phyloP scores from a whole-genome alignment of 2,113 vertebrate species.

The Heteronetta atricapilla region DNA sequence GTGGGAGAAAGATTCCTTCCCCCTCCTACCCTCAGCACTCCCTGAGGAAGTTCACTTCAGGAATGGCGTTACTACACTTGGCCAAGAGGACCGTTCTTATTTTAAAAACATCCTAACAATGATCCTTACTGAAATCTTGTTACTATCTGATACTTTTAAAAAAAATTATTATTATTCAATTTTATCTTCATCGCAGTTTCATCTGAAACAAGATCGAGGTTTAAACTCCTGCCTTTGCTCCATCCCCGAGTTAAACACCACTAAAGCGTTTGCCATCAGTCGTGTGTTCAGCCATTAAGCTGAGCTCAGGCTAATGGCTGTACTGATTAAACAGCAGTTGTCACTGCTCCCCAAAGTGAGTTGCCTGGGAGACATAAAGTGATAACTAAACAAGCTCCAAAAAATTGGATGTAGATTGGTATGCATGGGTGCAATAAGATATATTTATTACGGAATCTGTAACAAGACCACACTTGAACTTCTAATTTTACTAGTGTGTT shows the following conservation, averaged over 20 bases:
- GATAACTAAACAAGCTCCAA: background rate
- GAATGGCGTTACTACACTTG: background rate
- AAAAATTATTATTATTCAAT: background rate
- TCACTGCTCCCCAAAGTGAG: background rate
- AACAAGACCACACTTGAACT: slow-evolving; percentile 11
- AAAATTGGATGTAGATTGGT: background rate
- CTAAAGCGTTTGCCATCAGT: background rate
- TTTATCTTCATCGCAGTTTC: background rate
- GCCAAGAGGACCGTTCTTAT: background rate
- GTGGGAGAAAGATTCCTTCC: background rate
- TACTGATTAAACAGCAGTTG: slow-evolving; percentile 4
- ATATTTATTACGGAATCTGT: background rate
- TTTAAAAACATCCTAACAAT: background rate
- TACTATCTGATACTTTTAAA: background rate
- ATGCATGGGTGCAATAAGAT: background rate
- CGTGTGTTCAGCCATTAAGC: background rate
- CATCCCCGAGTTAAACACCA: background rate
- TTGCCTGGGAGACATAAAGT: slow-evolving; percentile 15
- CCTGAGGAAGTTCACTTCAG: background rate
- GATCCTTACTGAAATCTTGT: background rate
- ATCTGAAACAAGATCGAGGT: background rate
- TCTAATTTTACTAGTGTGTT: background rate
- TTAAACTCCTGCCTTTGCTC: background rate
- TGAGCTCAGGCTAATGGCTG: background rate
- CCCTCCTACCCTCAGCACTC: background rate